Conservation (phyloP, 2,113 vertebrate species). For the Oostethus manadensis region DNA sequence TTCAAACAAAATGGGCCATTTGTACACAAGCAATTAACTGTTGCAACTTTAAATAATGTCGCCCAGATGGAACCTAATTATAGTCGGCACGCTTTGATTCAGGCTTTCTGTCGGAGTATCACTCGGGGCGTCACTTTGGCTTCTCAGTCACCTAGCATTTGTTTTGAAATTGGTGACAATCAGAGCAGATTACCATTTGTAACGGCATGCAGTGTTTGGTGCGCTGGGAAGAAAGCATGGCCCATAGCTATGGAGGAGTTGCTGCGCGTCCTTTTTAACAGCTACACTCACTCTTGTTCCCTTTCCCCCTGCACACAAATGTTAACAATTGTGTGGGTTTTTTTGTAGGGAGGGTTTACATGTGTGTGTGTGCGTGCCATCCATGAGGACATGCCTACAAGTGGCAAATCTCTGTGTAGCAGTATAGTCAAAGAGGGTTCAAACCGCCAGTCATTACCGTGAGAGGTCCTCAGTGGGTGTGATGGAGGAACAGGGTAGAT, state of each 20-base stretch:
- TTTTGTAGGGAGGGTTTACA: constrained; percentile 13
- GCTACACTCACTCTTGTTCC: constrained; percentile 53
- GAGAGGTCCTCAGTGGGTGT: constrained; percentile 67
- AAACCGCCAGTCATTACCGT: constrained; percentile 60
- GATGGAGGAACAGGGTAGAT: constrained; percentile 46
- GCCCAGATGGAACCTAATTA: constrained; percentile 79
- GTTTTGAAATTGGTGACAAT: constrained; percentile 74
- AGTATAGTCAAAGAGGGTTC: constrained; percentile 51
- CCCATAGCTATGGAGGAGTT: constrained; percentile 65
- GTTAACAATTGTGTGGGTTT: constrained; percentile 52
- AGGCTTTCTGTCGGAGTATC: constrained; percentile 63
- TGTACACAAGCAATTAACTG: constrained; percentile 76
- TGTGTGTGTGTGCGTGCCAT: constrained; percentile 15
- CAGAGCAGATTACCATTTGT: constrained; percentile 71
- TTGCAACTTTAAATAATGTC: constrained; percentile 72
- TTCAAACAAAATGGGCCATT: constrained; percentile 76
- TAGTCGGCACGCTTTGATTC: constrained; percentile 73
- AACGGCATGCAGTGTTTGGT: constrained; percentile 64
- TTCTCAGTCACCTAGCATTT: constrained; percentile 72
- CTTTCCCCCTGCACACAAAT: constrained; percentile 50
- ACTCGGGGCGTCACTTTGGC: constrained; percentile 70
- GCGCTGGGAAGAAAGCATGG: constrained; percentile 60
- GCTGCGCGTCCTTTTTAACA: constrained; percentile 62
- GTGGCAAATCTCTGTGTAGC: constrained; percentile 32
- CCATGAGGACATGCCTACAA: constrained; percentile 22